Percentiles rank a stretch among this genome's conserved stretches.
phyloP scores from a whole-genome alignment of 2,113 vertebrate genomes.

The Podarcis muralis region DNA sequence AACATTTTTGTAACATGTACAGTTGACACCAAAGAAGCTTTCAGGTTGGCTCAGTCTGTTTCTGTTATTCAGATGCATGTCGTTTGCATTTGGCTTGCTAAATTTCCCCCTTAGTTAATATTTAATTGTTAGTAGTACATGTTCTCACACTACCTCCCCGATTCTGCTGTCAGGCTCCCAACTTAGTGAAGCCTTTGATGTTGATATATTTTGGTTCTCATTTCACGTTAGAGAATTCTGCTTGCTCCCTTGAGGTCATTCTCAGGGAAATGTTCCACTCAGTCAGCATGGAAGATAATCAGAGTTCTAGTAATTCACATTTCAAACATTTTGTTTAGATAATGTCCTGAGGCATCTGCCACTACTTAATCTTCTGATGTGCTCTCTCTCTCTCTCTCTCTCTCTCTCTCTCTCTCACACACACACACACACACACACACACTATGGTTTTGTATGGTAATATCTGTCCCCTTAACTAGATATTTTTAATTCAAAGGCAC shows the following conservation, averaged over 20 bases:
- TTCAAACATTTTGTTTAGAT: conserved; percentile 29
- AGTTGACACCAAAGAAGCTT: background rate
- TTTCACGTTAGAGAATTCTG: conserved; percentile 24
- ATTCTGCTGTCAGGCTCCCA: conserved; percentile 16
- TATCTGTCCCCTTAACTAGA: background rate
- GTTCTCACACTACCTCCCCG: background rate
- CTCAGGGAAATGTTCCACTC: conserved; percentile 27
- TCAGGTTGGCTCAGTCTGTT: conserved; percentile 18
- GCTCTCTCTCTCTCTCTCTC: conserved; percentile 1
- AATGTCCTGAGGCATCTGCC: conserved; percentile 24
- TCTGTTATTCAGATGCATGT: background rate
- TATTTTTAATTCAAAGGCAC: background rate
- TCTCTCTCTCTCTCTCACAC: background rate
- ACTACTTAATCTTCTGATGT: conserved; percentile 25
- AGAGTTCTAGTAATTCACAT: conserved; percentile 18
- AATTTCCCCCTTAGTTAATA: conserved; percentile 10
- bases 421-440: too few species aligned
- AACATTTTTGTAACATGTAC: background rate
- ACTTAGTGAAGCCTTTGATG: conserved; percentile 26
- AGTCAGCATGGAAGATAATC: background rate
- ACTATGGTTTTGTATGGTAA: too few species aligned
- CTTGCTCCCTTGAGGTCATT: conserved; percentile 27
- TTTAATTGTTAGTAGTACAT: rapidly evolving
- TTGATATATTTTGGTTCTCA: background rate
- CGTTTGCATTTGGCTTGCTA: conserved; percentile 18